phyloP scores from a whole-genome alignment of 53 echinoderm and acorn worm species.

The Hippasteria phrygiana region DNA sequence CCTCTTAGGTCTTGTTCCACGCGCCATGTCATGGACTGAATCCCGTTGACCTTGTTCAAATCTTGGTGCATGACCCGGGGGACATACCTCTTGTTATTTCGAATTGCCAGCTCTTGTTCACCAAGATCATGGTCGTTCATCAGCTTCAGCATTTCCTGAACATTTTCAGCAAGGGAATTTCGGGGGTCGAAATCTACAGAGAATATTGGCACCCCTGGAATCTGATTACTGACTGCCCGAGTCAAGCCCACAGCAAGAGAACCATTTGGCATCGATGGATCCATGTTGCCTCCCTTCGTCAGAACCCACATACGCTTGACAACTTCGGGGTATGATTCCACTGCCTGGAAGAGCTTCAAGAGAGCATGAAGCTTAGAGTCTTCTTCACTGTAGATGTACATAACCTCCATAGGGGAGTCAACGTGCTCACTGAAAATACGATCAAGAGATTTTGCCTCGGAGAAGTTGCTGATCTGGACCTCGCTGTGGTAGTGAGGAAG shows the following conservation, averaged over 20 bases:
- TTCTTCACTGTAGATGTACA: conserved; percentile 64
- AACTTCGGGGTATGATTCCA: conserved; percentile 40
- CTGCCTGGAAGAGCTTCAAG: conserved; percentile 53
- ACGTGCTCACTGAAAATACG: conserved; percentile 30
- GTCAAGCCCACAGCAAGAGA: conserved; percentile 56
- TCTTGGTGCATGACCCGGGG: conserved; percentile 56
- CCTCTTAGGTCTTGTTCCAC: conserved; percentile 53
- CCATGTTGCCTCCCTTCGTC: conserved; percentile 51
- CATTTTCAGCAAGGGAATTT: conserved; percentile 24
- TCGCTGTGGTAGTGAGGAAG: conserved; percentile 42
- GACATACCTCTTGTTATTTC: conserved; percentile 17
- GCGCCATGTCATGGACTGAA: conserved; percentile 27
- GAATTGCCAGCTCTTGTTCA: conserved; percentile 43
- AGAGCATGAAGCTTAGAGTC: conserved; percentile 43
- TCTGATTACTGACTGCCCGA: conserved; percentile 59
- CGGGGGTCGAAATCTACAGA: conserved; percentile 59
- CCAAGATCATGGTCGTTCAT: conserved; percentile 24
- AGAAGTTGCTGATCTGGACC: conserved; percentile 47
- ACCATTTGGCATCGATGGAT: neutral
- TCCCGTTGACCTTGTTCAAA: conserved; percentile 20
- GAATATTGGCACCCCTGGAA: conserved; percentile 36
- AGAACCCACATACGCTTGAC: conserved; percentile 59
- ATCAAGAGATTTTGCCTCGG: conserved; percentile 50
- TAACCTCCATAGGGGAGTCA: conserved; percentile 50
- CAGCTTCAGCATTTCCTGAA: conserved; percentile 47